Evolutionary conservation across 2,113 vertebrate genomes (phyloP), one percentile per base, ranked within the genome.

Genomic region (Cervus canadensis): DNA sequence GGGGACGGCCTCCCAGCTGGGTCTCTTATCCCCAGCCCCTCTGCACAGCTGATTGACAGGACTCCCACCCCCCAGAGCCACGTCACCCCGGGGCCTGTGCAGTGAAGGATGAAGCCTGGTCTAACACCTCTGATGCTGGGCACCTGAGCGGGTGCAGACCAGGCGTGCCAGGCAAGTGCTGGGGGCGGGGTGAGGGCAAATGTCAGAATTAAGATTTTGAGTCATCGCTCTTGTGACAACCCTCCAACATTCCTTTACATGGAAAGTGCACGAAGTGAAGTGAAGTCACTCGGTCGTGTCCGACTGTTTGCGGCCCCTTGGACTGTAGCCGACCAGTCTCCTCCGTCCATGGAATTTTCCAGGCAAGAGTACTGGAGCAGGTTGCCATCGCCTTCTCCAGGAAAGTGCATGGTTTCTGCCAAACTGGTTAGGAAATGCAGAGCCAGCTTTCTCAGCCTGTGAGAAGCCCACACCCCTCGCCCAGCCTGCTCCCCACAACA

Each of bases 391-490:
- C 67, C n/a, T 40, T 74, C 10, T 74, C 67, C n/a, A 40, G 23
- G 60, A 59, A 48, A 36, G 25, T 14, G 3, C 30, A 3, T 0
- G 0, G 83, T 40, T 78, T 64, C 10, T 52, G 40, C 62, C 5
- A 12, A 17, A 23, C 9, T 5, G 30, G 15, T 19, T 2, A 4
- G 57, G n/a, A 74, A n/a, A 33, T 43, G 36, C 48, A 25, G 28
- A 23, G 28, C 17, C 2, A 1, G n/a, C 2, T 21, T 81, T 28
- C 17, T 15, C 1, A 23, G 78, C 28, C 43, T 16, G 6, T 5
- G 0, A 50, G 62, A 40, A n/a, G 33, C 4, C 48, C 8, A 1
- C 0, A 0, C 4, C 17, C 15, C 26, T 16, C 25, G 0, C n/a
- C 26, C 25, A 30, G 95, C 52, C 78, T 19, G 8, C 0, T 0